Evolutionary conservation across 2,888 invertebrate species (phyloP), one percentile per base, ranked within the genome.

Genomic region (Ochropacha duplaris): DNA sequence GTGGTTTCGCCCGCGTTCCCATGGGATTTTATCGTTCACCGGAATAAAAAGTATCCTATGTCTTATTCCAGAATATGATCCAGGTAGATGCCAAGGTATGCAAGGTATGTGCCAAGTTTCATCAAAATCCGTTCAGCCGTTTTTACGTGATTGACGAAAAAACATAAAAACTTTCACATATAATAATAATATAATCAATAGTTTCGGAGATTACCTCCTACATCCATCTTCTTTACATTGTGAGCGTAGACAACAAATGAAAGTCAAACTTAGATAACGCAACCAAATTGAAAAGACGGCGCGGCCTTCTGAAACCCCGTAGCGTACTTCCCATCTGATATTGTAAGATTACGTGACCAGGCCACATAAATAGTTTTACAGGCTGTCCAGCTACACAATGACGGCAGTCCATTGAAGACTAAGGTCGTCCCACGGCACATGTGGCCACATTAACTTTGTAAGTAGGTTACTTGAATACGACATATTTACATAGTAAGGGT

Each of bases 311-410:
- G 60, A 22, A 62, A 55, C 57, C 59, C 63, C 61, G 65, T 66
- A 60, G 60, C 68, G 73, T 78, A 68, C 78, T 82, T 79, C 71
- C 76, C 79, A 74, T 76, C 71, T 66, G 62, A 61, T 59, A 72
- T 69, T 62, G 58, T 59, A 55, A 55, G 60, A 62, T 72, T 62
- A 80, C 84, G 86, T 86, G 86, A 83, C 75, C 64, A 60, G 78
- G 54, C 67, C 75, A 69, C 72, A 66, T 72, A 78, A 83, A 76
- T 69, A 55, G 65, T 58, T 75, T 75, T 66, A 73, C 68, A 74
- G 77, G 64, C 61, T 57, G 50, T 59, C 44, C 44, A 19, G 68
- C 58, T 62, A 67, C 62, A 54, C 52, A 54, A 49, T 57, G 55
- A 49, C 58, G 55, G 57, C 50, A 59, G 60, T 68, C 79, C 81